Conservation (phyloP, 2,113 vertebrate genomes). For the Pachyramphus minor region DNA sequence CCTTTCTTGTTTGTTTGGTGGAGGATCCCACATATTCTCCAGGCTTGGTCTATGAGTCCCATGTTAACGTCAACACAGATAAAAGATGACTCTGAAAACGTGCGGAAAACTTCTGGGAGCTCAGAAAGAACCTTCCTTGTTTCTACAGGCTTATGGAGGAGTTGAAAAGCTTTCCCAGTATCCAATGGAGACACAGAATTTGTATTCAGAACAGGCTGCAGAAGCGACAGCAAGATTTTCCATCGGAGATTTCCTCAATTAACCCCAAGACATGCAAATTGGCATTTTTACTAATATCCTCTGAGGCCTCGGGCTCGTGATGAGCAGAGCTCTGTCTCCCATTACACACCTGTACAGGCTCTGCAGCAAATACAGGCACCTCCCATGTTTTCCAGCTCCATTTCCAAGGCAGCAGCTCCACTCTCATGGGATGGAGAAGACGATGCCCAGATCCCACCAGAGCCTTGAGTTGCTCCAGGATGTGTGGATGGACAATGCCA, state of each 20-base stretch:
- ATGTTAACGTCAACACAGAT: background rate
- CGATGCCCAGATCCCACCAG: background rate
- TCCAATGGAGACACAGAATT: background rate
- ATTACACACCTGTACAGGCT: slow-evolving; percentile 44
- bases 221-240: slow-evolving; percentile 49
- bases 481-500: accelerated
- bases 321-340: slow-evolving; percentile 8
- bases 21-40: background rate
- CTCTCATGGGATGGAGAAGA: background rate
- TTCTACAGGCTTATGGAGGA: background rate
- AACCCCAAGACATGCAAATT: slow-evolving; percentile 61
- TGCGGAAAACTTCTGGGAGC: background rate
- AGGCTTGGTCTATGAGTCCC: background rate
- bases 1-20: background rate
- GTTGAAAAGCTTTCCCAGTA: background rate
- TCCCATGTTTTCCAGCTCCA: background rate
- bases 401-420: background rate
- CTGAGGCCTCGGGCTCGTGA: slow-evolving; percentile 36
- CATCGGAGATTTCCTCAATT: slow-evolving; percentile 57
- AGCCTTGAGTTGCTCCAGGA: background rate
- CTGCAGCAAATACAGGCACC: background rate
- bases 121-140: background rate
- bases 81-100: background rate
- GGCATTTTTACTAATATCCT: slow-evolving; percentile 53
- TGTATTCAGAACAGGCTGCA: slow-evolving; percentile 31